These are phyloP conservation scores for Papilio polyxenes DNA, from an alignment of 1,140 invertebrate species.

Conservation along the genomic window DNA sequence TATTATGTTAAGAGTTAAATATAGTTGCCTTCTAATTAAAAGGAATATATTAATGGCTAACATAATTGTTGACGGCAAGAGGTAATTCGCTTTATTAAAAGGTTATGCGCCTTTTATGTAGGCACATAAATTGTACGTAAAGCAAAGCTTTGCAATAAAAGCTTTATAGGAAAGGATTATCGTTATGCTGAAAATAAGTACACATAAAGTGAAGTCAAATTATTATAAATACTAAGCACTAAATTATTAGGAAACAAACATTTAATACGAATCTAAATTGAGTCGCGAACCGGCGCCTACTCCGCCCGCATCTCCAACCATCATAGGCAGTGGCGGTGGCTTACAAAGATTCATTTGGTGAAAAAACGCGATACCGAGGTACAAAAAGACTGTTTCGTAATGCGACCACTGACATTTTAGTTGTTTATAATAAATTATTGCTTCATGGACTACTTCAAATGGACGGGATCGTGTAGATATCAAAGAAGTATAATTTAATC, in stretches of 20 bases:
- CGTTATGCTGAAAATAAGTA: not conserved
- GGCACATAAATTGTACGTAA: slow-evolving; percentile 11
- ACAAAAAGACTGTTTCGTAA: slow-evolving; percentile 22
- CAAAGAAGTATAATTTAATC: too few relatives aligned
- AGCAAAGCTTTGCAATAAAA: slow-evolving; percentile 2
- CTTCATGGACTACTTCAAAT: not conserved
- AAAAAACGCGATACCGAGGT: slow-evolving; percentile 27
- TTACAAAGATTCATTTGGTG: slow-evolving; percentile 31
- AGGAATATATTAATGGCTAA: not conserved
- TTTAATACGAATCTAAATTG: not conserved
- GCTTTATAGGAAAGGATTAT: not conserved
- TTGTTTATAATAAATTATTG: not conserved
- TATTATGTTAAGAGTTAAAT: not conserved
- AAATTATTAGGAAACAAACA: not conserved
- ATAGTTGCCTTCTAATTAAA: not conserved
- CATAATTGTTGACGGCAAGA: not conserved
- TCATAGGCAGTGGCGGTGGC: not conserved
- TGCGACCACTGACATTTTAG: slow-evolving; percentile 15
- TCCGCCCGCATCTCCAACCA: not conserved
- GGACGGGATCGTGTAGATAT: not conserved
- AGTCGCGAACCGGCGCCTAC: not conserved
- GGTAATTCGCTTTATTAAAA: not conserved
- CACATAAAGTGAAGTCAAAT: not conserved
- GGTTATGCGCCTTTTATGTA: not conserved
- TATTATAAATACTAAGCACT: not conserved